Conservation (phyloP, 1,140 invertebrate genomes). For the Temnothorax longispinosus region DNA sequence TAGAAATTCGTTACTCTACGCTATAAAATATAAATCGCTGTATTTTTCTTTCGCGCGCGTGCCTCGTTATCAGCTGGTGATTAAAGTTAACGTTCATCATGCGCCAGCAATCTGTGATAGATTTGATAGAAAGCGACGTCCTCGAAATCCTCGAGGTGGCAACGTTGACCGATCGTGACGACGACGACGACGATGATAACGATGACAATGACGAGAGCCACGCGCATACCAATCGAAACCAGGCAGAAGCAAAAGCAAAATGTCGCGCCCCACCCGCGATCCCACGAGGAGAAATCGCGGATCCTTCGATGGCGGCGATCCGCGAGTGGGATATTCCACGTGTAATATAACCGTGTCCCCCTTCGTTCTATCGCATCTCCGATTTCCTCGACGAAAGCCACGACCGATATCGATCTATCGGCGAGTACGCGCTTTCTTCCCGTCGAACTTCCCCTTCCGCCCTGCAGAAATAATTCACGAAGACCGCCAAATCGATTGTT, state of each 20-base stretch:
- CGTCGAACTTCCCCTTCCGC: neutral
- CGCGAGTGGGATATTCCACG: constrained; percentile 76
- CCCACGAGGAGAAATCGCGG: constrained; percentile 50
- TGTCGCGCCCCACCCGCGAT: constrained; percentile 26
- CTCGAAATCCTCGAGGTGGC: constrained; percentile 9
- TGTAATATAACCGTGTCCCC: constrained; percentile 79
- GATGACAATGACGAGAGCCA: constrained; percentile 56
- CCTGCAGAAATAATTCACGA: constrained; percentile 33
- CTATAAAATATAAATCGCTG: neutral
- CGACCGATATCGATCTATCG: constrained; percentile 52
- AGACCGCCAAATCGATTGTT: constrained; percentile 53
- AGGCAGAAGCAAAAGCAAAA: constrained; percentile 12
- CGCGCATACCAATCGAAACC: constrained; percentile 28
- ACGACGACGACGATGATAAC: constrained; percentile 4
- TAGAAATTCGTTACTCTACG: neutral
- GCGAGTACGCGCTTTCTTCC: constrained; percentile 3
- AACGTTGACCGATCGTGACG: neutral
- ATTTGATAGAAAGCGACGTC: constrained; percentile 31
- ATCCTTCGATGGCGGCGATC: constrained; percentile 54
- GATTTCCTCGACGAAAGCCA: constrained; percentile 40
- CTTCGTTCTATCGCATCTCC: constrained; percentile 39
- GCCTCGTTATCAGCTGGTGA: constrained; percentile 26
- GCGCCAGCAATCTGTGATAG: constrained; percentile 70
- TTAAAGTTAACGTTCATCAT: constrained; percentile 32
- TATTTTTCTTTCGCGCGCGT: neutral